phyloP scores from a whole-genome alignment of 1,140 invertebrate genomes.

The Epicauta chinensis region DNA sequence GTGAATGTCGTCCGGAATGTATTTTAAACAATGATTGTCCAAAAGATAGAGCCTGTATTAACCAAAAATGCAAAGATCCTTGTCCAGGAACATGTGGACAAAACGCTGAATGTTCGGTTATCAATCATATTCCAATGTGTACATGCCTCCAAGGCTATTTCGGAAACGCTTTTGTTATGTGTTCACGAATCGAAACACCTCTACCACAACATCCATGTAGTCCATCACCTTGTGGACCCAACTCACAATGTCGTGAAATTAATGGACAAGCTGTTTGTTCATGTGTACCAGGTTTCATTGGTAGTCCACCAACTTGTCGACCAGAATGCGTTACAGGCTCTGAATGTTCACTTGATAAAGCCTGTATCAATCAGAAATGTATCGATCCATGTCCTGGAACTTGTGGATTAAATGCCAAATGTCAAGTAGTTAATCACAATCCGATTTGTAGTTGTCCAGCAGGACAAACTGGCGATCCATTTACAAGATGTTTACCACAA shows the following conservation, averaged over 20 bases:
- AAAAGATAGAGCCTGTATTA: slow-evolving; percentile 53
- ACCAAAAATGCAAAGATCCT: slow-evolving; percentile 59
- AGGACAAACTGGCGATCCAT: slow-evolving; percentile 63
- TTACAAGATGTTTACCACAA: slow-evolving; percentile 51
- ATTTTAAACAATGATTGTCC: slow-evolving; percentile 60
- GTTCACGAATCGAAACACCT: slow-evolving; percentile 44
- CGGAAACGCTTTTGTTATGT: slow-evolving; percentile 76
- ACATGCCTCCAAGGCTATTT: slow-evolving; percentile 57
- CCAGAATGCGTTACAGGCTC: slow-evolving; percentile 70
- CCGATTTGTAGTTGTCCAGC: slow-evolving; percentile 63
- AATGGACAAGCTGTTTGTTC: slow-evolving; percentile 66
- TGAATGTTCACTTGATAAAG: slow-evolving; percentile 65
- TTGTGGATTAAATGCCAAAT: slow-evolving; percentile 65
- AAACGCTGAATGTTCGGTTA: slow-evolving; percentile 61
- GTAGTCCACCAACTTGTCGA: slow-evolving; percentile 55
- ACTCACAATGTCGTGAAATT: slow-evolving; percentile 56
- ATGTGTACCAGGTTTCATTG: slow-evolving; percentile 64
- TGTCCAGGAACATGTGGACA: slow-evolving; percentile 57
- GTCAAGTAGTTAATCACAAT: slow-evolving; percentile 62
- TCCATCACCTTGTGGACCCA: slow-evolving; percentile 62
- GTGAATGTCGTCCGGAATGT: slow-evolving; percentile 69
- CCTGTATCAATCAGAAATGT: slow-evolving; percentile 67
- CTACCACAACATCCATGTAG: slow-evolving; percentile 52
- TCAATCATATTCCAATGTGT: slow-evolving; percentile 66
- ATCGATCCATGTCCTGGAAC: slow-evolving; percentile 67